Conservation (phyloP, 2,888 invertebrate species). For the Caenorhabditis imperialis region DNA sequence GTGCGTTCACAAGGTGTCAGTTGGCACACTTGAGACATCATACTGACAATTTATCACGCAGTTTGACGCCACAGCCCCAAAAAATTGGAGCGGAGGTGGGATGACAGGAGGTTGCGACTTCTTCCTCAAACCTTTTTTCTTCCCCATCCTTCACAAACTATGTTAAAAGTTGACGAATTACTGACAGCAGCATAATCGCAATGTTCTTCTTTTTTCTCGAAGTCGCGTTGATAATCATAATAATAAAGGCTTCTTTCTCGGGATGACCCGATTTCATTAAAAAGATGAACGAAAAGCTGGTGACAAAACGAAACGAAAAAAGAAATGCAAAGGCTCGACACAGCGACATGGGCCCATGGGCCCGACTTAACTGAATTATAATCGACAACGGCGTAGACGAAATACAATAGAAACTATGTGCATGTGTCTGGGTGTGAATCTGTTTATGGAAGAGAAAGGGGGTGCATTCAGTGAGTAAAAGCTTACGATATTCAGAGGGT, state of each 20-base stretch:
- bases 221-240: too few species aligned
- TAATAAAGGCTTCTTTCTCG: background rate
- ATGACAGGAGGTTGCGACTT: conserved; percentile 11
- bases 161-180: too few species aligned
- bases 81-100: conserved; percentile 23
- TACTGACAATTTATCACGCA: conserved; percentile 41
- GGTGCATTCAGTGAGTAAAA: background rate
- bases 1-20: conserved; percentile 54
- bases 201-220: too few species aligned
- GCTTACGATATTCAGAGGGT: background rate
- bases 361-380: conserved; percentile 52
- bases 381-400: conserved; percentile 18
- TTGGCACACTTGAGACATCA: conserved; percentile 23
- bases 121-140: too few species aligned
- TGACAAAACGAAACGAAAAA: conserved; percentile 18
- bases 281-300: conserved; percentile 16
- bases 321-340: background rate
- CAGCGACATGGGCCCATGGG: conserved; percentile 29
- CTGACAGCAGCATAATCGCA: too few species aligned
- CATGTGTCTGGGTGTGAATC: conserved; percentile 5
- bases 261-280: conserved; percentile 2
- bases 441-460: background rate
- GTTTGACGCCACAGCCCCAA: conserved; percentile 26
- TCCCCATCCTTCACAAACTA: too few species aligned
- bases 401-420: conserved; percentile 52